Evolutionary conservation across 2,888 invertebrate species (phyloP).

Genomic region (Aricia artaxerxes): DNA sequence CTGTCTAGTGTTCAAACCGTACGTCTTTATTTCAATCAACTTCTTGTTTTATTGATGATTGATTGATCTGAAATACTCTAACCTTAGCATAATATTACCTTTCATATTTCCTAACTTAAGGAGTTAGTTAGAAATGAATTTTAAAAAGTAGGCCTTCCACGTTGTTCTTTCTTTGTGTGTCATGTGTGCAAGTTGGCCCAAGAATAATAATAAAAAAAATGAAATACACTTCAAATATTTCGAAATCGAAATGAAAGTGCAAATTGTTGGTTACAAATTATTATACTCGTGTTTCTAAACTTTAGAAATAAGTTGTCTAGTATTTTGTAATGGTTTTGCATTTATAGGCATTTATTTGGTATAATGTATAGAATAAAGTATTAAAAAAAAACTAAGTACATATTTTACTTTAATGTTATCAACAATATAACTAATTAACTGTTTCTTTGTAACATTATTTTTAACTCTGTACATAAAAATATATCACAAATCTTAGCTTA

Average conservation of each 20-base stretch:
- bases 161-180: neutral
- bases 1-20: neutral
- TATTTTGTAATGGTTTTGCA: constrained; percentile 15
- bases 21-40: neutral
- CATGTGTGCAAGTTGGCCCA: neutral
- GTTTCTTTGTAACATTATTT: neutral
- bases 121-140: neutral
- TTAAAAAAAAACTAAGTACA: neutral
- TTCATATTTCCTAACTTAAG: too few species aligned
- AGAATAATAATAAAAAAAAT: neutral
- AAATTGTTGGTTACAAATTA: neutral
- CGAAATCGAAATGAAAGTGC: neutral
- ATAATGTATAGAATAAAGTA: neutral
- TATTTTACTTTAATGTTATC: neutral
- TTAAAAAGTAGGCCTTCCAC: neutral
- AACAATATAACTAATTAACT: neutral
- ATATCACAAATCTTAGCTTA: neutral
- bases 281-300: neutral
- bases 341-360: constrained; percentile 7
- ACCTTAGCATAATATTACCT: too few species aligned
- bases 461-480: neutral
- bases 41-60: neutral
- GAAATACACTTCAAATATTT: neutral
- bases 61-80: too few species aligned
- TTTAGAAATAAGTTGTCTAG: neutral